These are phyloP conservation scores for Caiman crocodilus DNA, from an alignment of 2,797 vertebrate species.

Conservation along the genomic window DNA sequence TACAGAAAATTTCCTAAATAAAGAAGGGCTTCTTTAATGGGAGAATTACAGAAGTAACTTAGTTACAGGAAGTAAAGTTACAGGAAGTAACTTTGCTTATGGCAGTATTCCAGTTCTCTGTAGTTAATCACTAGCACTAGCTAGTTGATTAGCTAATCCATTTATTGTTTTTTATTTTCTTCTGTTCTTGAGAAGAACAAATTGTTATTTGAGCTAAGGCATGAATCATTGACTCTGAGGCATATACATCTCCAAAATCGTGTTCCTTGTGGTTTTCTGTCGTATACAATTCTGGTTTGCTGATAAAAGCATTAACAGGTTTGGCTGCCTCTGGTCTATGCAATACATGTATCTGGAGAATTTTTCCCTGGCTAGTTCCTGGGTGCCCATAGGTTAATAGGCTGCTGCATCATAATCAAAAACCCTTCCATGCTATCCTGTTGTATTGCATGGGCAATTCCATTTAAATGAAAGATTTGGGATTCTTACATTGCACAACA, in stretches of 20 bases:
- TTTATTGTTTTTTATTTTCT: too few species aligned
- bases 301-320: not conserved
- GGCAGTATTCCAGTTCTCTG: not conserved
- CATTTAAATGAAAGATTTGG: not conserved
- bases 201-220: too few species aligned
- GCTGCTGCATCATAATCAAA: not conserved
- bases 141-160: not conserved
- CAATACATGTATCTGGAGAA: not conserved
- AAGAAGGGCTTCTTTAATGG: not conserved
- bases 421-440: not conserved
- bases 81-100: not conserved
- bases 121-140: constrained; percentile 24
- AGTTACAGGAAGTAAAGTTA: not conserved
- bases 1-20: not conserved
- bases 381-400: not conserved
- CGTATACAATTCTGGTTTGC: not conserved
- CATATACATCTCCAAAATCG: too few species aligned
- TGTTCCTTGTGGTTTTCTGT: not conserved
- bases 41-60: constrained; percentile 1
- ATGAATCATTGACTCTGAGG: too few species aligned
- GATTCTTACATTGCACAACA: not conserved
- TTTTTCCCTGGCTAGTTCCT: not conserved
- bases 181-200: too few species aligned
- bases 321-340: not conserved
- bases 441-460: not conserved